Conservation (phyloP, 2,113 vertebrate genomes). For the Phaetusa simplex region DNA sequence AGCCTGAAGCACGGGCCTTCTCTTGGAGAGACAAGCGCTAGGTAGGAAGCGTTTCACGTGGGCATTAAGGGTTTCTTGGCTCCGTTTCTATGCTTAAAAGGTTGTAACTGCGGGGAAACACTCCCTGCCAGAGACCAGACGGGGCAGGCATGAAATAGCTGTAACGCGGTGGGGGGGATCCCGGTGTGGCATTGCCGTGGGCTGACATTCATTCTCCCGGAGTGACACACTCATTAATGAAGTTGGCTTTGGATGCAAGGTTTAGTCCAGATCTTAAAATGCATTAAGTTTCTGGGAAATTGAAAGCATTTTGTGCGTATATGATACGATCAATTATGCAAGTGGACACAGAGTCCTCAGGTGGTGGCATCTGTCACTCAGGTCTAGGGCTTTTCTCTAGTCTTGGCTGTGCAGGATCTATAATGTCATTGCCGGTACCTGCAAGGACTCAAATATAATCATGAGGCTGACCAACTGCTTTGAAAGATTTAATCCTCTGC, state of each 20-base stretch:
- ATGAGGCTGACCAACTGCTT: not conserved
- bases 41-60: not conserved
- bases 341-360: not conserved
- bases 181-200: not conserved
- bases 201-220: not conserved
- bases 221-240: not conserved
- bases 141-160: not conserved
- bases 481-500: not conserved
- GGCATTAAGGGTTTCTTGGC: not conserved
- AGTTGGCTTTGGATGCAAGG: not conserved
- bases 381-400: not conserved
- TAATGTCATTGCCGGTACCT: not conserved
- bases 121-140: not conserved
- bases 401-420: not conserved
- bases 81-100: not conserved
- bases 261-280: not conserved
- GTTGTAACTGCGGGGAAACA: not conserved
- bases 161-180: not conserved
- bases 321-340: not conserved
- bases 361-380: not conserved
- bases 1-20: not conserved
- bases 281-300: not conserved
- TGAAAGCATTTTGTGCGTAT: fast-evolving
- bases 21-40: not conserved
- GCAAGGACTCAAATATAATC: not conserved